A percentile compares a stretch with the other conserved stretches of the same genome.
These are phyloP conservation scores for Lycophotia porphyrea DNA, from an alignment of 2,888 invertebrate species.

Conservation along the genomic window DNA sequence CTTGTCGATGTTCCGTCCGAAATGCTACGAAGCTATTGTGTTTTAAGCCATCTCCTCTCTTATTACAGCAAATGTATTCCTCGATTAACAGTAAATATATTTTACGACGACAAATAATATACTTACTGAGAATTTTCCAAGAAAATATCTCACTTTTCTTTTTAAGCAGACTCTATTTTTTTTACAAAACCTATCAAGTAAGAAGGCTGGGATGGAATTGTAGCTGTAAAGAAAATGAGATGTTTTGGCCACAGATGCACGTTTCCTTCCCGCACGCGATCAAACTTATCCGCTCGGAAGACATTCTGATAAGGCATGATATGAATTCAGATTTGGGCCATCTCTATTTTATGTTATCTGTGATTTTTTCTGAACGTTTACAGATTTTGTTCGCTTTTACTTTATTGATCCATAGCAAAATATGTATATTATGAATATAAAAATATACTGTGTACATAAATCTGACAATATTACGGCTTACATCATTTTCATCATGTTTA, in stretches of 20 bases:
- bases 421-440: constrained; percentile 67
- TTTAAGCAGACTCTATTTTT: constrained; percentile 71
- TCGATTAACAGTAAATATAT: constrained; percentile 68
- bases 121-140: constrained; percentile 32
- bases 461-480: constrained; percentile 60
- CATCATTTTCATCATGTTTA: constrained; percentile 65
- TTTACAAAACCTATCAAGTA: constrained; percentile 69
- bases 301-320: constrained; percentile 79
- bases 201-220: constrained; percentile 70
- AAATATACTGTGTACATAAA: constrained; percentile 64
- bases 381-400: constrained; percentile 64
- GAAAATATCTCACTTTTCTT: constrained; percentile 54
- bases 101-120: constrained; percentile 63
- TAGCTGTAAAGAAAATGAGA: constrained; percentile 79
- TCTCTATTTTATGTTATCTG: constrained; percentile 74
- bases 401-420: constrained; percentile 65
- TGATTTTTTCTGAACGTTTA: constrained; percentile 70
- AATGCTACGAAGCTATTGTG: constrained; percentile 79
- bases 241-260: constrained; percentile 78
- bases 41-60: constrained; percentile 78
- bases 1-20: constrained; percentile 85
- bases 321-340: constrained; percentile 78
- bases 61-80: constrained; percentile 69
- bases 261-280: constrained; percentile 72
- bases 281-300: constrained; percentile 77